phyloP scores from a whole-genome alignment of 35 echinoderm and acorn worm genomes.

The Apostichopus parvimensis region DNA sequence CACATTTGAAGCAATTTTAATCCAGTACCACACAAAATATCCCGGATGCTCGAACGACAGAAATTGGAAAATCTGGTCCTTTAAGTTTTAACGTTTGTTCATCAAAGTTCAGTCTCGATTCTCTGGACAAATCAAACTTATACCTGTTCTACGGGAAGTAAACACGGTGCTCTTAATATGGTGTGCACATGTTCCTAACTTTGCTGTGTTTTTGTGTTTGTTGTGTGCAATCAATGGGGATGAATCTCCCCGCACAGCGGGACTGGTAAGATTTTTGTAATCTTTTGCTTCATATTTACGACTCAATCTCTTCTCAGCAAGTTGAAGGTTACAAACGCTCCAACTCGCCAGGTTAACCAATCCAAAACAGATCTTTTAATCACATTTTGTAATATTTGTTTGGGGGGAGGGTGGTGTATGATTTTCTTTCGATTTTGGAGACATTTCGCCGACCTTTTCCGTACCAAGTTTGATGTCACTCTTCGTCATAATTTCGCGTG shows the following conservation, averaged over 20 bases:
- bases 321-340: background rate
- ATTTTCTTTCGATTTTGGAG: background rate
- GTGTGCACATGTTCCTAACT: background rate
- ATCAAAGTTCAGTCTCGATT: too few species aligned
- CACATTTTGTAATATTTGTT: background rate
- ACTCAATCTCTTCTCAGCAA: background rate
- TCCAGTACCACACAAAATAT: too few species aligned
- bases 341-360: background rate
- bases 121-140: background rate
- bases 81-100: too few species aligned
- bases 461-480: background rate
- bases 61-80: too few species aligned
- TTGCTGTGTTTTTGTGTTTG: background rate
- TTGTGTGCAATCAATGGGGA: background rate
- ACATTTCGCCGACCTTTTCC: background rate
- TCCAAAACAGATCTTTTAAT: background rate
- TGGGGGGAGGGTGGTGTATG: background rate
- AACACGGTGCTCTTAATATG: background rate
- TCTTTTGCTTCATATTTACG: background rate
- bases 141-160: background rate
- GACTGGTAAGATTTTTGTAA: background rate
- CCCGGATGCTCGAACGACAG: too few species aligned
- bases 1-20: too few species aligned
- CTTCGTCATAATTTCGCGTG: background rate
- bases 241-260: background rate